Evolutionary conservation across 1,140 invertebrate species (phyloP).

Genomic region (Littorina saxatilis): DNA sequence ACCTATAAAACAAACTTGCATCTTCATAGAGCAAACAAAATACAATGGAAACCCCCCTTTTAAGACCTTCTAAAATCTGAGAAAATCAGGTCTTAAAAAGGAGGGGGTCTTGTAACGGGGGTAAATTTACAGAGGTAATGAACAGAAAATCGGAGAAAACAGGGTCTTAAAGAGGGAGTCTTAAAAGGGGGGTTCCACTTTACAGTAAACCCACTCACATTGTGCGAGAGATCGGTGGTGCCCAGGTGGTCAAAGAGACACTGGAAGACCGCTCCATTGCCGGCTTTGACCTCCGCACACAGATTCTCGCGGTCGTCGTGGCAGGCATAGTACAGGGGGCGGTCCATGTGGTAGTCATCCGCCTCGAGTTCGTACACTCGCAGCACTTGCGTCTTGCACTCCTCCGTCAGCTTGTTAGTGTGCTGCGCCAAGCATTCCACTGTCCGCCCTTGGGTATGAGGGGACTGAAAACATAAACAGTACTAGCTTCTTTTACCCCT

Average conservation of each 20-base stretch:
- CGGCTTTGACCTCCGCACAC: slow-evolving; percentile 78
- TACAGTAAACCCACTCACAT: too few relatives aligned
- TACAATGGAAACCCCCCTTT: too few relatives aligned
- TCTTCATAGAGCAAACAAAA: too few relatives aligned
- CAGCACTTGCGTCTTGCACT: slow-evolving; percentile 88
- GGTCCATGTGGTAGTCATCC: slow-evolving; percentile 93
- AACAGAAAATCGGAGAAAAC: too few relatives aligned
- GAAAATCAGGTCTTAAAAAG: too few relatives aligned
- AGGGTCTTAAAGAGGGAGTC: too few relatives aligned
- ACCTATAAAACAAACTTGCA: too few relatives aligned
- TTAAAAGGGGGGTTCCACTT: too few relatives aligned
- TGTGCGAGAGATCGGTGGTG: slow-evolving; percentile 79
- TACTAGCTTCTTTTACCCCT: too few relatives aligned
- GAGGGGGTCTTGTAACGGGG: too few relatives aligned
- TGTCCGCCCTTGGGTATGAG: slow-evolving; percentile 87
- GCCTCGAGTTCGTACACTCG: slow-evolving; percentile 92
- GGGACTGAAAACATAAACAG: slow-evolving; percentile 49
- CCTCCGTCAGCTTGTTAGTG: slow-evolving; percentile 58
- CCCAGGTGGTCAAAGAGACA: slow-evolving; percentile 90
- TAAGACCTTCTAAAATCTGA: too few relatives aligned
- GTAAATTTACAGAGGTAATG: too few relatives aligned
- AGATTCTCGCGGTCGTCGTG: slow-evolving; percentile 86
- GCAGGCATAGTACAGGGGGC: slow-evolving; percentile 93
- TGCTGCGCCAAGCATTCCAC: slow-evolving; percentile 88
- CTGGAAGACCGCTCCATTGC: slow-evolving; percentile 89